Base-by-base conservation (phyloP, 2,797 vertebrate species). In the Urophycis tenuis region DNA sequence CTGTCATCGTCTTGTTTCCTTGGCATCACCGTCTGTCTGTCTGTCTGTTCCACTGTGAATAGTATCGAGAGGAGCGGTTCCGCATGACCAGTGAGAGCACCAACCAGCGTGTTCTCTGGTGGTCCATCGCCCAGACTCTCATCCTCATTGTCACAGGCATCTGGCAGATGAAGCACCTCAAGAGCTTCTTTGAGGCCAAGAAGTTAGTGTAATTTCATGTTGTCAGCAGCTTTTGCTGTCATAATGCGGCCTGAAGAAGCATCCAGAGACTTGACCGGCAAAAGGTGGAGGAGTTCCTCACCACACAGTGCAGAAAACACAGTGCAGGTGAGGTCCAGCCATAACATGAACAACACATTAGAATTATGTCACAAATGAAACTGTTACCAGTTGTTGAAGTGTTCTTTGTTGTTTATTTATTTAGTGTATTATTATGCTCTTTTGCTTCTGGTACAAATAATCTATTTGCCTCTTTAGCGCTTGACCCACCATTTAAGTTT, bases 131-230 rank as follows among this genome's bases (percentile, higher is more conserved):
- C 15, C 97, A 98, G 87, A 98, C 96, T 0, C 86, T 96, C 89
- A 98, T 98, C 91, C 96, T 98, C 84, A 94, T 98, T 82, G 85
- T 96, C 87, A 98, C 95, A 0, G 96, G 96, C 49, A 95, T 98
- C 84, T 98, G 97, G 96, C 97, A 98, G 90, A 98, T 98, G 96
- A 93, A 95, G 77, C 97, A 98, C 78, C 95, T 98, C 78, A 98
- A 98, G 86, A 96, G 96, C 87, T 98, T 98, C 90, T 98, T 97
- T 22, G 96, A 98, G 85, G 96, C 97, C 81, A 98, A 98, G 89
- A 98, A 98, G 77, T 88, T 98, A 82, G 96, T 98, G 81, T 98
- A 93, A 84, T 1, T 0, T 71, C 11, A 14, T 5, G 31, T n/a
- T 70, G 9, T 22, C 71, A 39, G 45, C 71, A 45, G 45, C 22